These are phyloP conservation scores for Xyrichtys novacula DNA, from an alignment of 2,797 vertebrate species.

Conservation along the genomic window DNA sequence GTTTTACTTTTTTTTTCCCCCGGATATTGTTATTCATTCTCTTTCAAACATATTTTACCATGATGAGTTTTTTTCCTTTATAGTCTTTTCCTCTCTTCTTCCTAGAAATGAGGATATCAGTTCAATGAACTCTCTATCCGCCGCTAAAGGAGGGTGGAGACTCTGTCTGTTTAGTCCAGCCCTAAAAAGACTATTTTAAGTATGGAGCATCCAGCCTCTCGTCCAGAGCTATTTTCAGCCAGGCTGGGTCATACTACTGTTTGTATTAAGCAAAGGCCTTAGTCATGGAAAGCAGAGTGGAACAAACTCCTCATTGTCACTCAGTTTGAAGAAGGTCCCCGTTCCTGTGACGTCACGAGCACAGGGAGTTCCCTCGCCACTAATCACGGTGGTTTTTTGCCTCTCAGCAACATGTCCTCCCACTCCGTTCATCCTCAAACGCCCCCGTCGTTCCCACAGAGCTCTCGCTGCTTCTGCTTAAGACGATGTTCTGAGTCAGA, in stretches of 20 bases:
- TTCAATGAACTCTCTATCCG: slow-evolving; percentile 49
- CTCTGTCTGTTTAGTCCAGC: slow-evolving; percentile 25
- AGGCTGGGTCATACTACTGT: slow-evolving; percentile 47
- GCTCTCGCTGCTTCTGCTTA: slow-evolving; percentile 16
- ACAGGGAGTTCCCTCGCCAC: slow-evolving; percentile 64
- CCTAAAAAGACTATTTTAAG: slow-evolving; percentile 62
- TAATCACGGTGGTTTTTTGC: slow-evolving; percentile 37
- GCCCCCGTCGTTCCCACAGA: slow-evolving; percentile 77
- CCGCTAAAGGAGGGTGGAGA: slow-evolving; percentile 49
- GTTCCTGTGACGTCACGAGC: slow-evolving; percentile 52
- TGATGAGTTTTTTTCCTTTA: slow-evolving; percentile 1
- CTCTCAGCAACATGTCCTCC: slow-evolving; percentile 21
- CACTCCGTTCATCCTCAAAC: slow-evolving; percentile 58
- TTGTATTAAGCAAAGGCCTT: slow-evolving; percentile 58
- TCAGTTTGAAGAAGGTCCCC: slow-evolving; percentile 44
- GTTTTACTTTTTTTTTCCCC: slow-evolving; percentile 31
- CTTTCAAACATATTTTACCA: neutral
- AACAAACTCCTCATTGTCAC: slow-evolving; percentile 66
- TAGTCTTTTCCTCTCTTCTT: neutral
- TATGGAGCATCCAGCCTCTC: slow-evolving; percentile 35
- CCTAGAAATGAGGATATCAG: slow-evolving; percentile 20
- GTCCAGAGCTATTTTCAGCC: slow-evolving; percentile 64
- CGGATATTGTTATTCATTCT: slow-evolving; percentile 11
- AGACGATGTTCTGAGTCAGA: slow-evolving; percentile 37
- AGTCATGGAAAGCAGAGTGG: slow-evolving; percentile 66